Percentiles rank a stretch among this genome's conserved stretches.
phyloP scores from a whole-genome alignment of 2,888 invertebrate genomes.

The Scaptomyza reducta region DNA sequence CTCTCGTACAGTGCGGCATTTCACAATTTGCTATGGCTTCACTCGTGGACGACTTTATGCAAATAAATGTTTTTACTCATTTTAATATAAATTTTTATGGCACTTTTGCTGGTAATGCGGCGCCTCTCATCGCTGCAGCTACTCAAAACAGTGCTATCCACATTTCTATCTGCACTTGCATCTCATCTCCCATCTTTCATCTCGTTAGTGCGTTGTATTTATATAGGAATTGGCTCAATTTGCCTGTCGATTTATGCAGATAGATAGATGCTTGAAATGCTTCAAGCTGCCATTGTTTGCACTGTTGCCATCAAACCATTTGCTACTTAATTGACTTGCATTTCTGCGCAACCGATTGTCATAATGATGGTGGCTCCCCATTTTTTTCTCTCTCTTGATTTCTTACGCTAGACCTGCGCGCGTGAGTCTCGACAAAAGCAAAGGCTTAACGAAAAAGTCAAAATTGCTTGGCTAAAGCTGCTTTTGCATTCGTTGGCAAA shows the following conservation, averaged over 20 bases:
- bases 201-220: constrained; percentile 74
- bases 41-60: constrained; percentile 69
- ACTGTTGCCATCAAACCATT: constrained; percentile 68
- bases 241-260: constrained; percentile 75
- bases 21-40: constrained; percentile 61
- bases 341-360: constrained; percentile 53
- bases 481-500: neutral
- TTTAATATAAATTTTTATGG: constrained; percentile 80
- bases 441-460: neutral
- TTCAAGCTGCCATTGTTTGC: constrained; percentile 72
- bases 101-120: constrained; percentile 71
- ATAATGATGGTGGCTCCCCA: constrained; percentile 43
- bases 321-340: constrained; percentile 81
- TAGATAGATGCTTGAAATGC: constrained; percentile 65
- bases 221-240: constrained; percentile 79
- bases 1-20: constrained; percentile 6
- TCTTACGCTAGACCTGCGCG: constrained; percentile 12
- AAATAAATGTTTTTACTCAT: constrained; percentile 80
- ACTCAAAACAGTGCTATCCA: constrained; percentile 20
- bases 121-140: constrained; percentile 50
- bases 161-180: constrained; percentile 6
- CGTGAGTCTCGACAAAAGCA: constrained; percentile 2
- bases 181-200: constrained; percentile 42
- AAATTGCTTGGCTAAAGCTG: neutral
- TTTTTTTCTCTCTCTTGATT: neutral